A percentile compares a stretch with the other conserved stretches of the same genome.
These are phyloP conservation scores for Trisateles emortualis DNA, from an alignment of 2,888 invertebrate genomes.

Conservation along the genomic window DNA sequence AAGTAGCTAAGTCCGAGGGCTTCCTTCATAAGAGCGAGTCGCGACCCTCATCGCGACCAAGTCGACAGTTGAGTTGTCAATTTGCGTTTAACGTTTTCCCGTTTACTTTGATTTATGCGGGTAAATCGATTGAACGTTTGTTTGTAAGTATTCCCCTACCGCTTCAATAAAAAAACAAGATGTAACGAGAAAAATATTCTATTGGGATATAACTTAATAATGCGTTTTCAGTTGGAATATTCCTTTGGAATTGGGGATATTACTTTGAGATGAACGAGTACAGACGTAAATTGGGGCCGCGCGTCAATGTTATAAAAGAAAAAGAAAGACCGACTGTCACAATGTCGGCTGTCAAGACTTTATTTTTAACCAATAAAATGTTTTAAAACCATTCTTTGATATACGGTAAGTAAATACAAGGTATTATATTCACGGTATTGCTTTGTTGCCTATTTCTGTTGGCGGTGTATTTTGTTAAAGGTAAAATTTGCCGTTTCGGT, in stretches of 20 bases:
- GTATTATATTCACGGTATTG: conserved; percentile 23
- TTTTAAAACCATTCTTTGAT: conserved; percentile 3
- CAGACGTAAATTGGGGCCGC: conserved; percentile 2
- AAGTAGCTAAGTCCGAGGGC: conserved; percentile 46
- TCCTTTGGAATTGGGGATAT: conserved; percentile 19
- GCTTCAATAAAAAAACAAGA: conserved; percentile 48
- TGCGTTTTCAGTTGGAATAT: conserved; percentile 28
- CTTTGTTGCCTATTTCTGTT: conserved; percentile 32
- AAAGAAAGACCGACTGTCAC: conserved; percentile 10
- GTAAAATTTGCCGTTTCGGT: conserved; percentile 27
- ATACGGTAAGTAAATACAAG: conserved; percentile 18
- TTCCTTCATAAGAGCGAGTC: conserved; percentile 51
- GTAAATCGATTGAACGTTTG: conserved; percentile 59
- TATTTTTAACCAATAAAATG: conserved; percentile 16
- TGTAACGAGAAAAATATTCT: conserved; percentile 37
- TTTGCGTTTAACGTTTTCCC: conserved; percentile 66
- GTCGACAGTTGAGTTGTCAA: conserved; percentile 69
- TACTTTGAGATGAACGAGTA: conserved; percentile 14
- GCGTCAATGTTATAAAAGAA: conserved; percentile 11
- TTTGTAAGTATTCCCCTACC: conserved; percentile 46
- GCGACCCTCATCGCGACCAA: conserved; percentile 58
- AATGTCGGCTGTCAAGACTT: conserved; percentile 5
- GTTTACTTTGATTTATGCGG: conserved; percentile 65
- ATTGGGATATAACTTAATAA: conserved; percentile 44
- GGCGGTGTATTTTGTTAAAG: conserved; percentile 21